Evolutionary conservation across 2,888 invertebrate species (phyloP).

Genomic region (Agonopterix heracliana): DNA sequence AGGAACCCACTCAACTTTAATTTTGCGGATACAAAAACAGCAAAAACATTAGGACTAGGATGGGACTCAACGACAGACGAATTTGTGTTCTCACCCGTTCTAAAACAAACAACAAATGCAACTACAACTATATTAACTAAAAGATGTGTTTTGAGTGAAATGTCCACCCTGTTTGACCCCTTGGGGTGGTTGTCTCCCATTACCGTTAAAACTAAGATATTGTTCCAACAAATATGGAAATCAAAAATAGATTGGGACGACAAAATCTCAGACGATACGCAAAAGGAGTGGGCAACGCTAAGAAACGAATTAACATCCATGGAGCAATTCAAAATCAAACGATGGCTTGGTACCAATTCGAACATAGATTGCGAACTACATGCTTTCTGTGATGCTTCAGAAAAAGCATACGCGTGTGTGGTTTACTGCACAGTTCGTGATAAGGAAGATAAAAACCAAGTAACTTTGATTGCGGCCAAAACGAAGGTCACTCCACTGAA

Average conservation of each 20-base stretch:
- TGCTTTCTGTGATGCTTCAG: conserved; percentile 3
- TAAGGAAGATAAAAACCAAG: background rate
- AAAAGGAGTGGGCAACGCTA: conserved; percentile 13
- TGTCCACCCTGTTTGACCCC: conserved; percentile 5
- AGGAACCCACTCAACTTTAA: conserved; percentile 3
- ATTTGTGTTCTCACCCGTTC: background rate
- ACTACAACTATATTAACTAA: background rate
- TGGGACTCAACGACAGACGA: conserved; percentile 1
- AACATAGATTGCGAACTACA: conserved; percentile 1
- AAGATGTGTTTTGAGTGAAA: background rate
- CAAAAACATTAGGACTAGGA: background rate
- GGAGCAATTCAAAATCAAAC: background rate
- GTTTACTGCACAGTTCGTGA: conserved; percentile 1
- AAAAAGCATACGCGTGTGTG: conserved; percentile 2
- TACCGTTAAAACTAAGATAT: conserved; percentile 17
- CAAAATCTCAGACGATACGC: conserved; percentile 8
- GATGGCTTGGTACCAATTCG: background rate
- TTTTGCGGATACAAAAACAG: conserved; percentile 2
- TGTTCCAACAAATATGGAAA: conserved; percentile 17
- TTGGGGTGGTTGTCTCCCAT: conserved; percentile 20
- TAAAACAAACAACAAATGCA: background rate
- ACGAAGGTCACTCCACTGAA: conserved; percentile 7
- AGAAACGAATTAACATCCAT: background rate
- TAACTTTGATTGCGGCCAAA: background rate
- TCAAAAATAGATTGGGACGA: conserved; percentile 13